These are phyloP conservation scores for Python bivittatus DNA, from an alignment of 2,113 vertebrate genomes.

Conservation along the genomic window DNA sequence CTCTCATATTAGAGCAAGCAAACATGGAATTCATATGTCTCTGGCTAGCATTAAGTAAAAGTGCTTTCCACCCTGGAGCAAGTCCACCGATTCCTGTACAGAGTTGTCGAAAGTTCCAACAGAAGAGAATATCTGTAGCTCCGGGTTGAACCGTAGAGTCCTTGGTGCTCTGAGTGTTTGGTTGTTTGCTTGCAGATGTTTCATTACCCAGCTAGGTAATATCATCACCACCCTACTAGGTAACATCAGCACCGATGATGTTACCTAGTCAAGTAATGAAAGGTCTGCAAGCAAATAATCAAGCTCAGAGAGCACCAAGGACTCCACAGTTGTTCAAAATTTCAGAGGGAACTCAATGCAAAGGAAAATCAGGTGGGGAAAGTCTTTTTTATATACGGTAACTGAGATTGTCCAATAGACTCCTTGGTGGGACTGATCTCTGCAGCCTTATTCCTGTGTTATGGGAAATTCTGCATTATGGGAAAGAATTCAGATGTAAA, in stretches of 20 bases:
- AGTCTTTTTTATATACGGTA: neutral
- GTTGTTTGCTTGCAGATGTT: too few species aligned
- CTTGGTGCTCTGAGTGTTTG: too few species aligned
- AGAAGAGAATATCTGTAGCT: too few species aligned
- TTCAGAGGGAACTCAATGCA: neutral
- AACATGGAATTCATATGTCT: neutral
- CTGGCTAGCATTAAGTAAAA: neutral
- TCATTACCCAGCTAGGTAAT: too few species aligned
- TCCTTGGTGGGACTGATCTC: neutral
- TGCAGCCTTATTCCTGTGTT: neutral
- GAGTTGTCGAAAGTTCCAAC: neutral
- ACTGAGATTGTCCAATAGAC: neutral
- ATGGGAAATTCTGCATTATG: neutral
- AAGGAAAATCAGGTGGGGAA: neutral
- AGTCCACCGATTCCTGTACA: neutral
- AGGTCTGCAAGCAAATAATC: too few species aligned
- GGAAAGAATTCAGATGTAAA: neutral
- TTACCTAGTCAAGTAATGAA: too few species aligned
- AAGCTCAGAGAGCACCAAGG: too few species aligned
- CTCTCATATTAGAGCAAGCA: neutral
- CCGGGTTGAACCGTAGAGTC: too few species aligned
- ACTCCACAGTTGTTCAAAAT: neutral
- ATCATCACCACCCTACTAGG: too few species aligned
- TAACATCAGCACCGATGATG: too few species aligned
- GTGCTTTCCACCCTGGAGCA: neutral